Evolutionary conservation across 2,888 invertebrate species (phyloP).

Genomic region (Lasioglossum villosulum): DNA sequence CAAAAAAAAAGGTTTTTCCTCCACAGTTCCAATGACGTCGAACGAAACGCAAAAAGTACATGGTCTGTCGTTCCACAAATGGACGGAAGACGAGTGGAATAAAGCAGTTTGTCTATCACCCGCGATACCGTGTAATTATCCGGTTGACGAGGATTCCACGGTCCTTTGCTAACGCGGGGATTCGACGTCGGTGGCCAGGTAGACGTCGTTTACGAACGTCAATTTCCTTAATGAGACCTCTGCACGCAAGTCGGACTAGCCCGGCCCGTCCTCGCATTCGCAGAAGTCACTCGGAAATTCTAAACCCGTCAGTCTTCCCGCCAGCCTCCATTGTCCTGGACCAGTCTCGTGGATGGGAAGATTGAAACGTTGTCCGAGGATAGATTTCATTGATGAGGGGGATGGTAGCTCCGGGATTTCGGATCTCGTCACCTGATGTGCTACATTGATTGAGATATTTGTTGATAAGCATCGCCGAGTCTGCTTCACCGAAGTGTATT

Average conservation of each 20-base stretch:
- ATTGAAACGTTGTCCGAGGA: neutral
- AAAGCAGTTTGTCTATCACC: slow-evolving; percentile 30
- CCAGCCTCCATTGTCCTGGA: slow-evolving; percentile 45
- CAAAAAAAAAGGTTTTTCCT: neutral
- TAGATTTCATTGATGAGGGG: slow-evolving; percentile 12
- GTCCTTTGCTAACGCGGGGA: slow-evolving; percentile 28
- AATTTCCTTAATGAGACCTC: slow-evolving; percentile 67
- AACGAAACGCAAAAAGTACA: neutral
- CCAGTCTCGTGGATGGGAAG: slow-evolving; percentile 11
- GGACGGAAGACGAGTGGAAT: slow-evolving; percentile 2
- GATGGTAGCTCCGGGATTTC: neutral
- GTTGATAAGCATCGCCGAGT: neutral
- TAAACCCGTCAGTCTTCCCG: slow-evolving; percentile 22
- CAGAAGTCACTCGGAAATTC: slow-evolving; percentile 59
- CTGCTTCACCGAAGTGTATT: neutral
- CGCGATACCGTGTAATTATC: slow-evolving; percentile 58
- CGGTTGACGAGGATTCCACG: slow-evolving; percentile 17
- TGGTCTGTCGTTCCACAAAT: neutral
- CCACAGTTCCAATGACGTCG: neutral
- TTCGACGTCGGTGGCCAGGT: slow-evolving; percentile 66
- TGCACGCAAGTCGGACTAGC: slow-evolving; percentile 41
- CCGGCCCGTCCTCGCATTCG: slow-evolving; percentile 44
- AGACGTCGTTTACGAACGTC: slow-evolving; percentile 62
- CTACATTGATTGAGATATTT: neutral
- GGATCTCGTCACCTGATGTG: neutral